Conservation (phyloP, 2,888 invertebrate species). For the Lycaena phlaeas region DNA sequence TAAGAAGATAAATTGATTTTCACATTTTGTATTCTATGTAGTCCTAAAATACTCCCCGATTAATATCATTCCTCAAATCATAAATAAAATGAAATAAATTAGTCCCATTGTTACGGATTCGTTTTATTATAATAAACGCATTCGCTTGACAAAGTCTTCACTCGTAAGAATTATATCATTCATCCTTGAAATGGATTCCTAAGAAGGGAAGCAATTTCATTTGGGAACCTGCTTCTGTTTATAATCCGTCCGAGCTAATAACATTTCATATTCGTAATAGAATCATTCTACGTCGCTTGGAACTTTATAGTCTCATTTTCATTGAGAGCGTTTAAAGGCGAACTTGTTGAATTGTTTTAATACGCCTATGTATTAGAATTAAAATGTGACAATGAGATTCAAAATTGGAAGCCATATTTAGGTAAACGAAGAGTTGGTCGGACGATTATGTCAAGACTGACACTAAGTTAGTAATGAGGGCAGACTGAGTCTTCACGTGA, state of each 20-base stretch:
- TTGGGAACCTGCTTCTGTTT: constrained; percentile 70
- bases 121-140: constrained; percentile 37
- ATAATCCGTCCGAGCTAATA: constrained; percentile 72
- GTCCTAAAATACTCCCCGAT: background rate
- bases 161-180: constrained; percentile 67
- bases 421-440: too few species aligned
- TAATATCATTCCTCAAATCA: background rate
- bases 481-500: too few species aligned
- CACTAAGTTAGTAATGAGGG: too few species aligned
- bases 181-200: constrained; percentile 71
- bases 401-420: too few species aligned
- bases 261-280: constrained; percentile 74
- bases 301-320: constrained; percentile 73
- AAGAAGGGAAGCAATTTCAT: constrained; percentile 71
- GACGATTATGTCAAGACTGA: too few species aligned
- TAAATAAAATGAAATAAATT: constrained; percentile 6
- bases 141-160: constrained; percentile 60
- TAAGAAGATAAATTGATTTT: too few species aligned
- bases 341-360: constrained; percentile 65
- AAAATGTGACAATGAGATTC: too few species aligned
- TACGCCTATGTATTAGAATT: constrained; percentile 38
- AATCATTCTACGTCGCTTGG: constrained; percentile 69
- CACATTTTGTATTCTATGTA: too few species aligned
- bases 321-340: constrained; percentile 70
- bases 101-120: constrained; percentile 16